Base-by-base conservation (phyloP, 2,888 invertebrate genomes). In the Gymnocheta viridis region DNA sequence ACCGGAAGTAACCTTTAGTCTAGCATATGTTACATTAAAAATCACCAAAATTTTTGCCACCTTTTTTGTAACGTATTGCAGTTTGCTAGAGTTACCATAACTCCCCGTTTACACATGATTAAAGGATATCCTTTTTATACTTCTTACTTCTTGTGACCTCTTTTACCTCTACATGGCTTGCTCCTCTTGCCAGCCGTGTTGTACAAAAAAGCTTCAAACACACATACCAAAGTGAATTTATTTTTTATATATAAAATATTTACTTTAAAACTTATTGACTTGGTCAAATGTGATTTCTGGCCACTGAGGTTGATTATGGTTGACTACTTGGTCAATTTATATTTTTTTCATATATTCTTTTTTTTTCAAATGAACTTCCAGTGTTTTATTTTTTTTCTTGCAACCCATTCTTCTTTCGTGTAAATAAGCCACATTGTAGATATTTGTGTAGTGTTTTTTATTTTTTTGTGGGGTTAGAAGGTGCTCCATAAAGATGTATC, bases 261-360 rank as follows among this genome's bases (percentile, higher is more conserved):
- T 84, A 77, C 76, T 84, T 78, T 78, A 58, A 77, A 82, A 82
- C 77, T 84, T 84, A 84, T 84, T 81, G 82, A 82, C 82, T 84
- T 78, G 82, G 62, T 69, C 84, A 89, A 89, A 89, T 89, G 90
- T 89, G 89, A 90, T 89, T 89, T 88, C 88, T 86, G 89, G 90
- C 90, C 89, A 89, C 90, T 87, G 88, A 89, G 90, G 89, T 89
- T 89, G 90, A 89, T 89, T 89, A 89, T 89, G 89, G 90, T 89
- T 88, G 88, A 86, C 88, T 81, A 77, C 73, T 81, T 84, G 84
- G 84, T 84, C 84, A 84, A 81, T 84, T 84, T 81, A 77, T 84
- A 24, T n/a, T 51, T 70, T 72, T 78, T 69, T 38, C 66, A 0
- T 24, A 7, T 60, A 56, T 72, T 47, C 35, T 49, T 41, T 60